Percentiles rank a stretch among this genome's conserved stretches.
phyloP scores from a whole-genome alignment of 2,113 vertebrate genomes.

The Zingel zingel region DNA sequence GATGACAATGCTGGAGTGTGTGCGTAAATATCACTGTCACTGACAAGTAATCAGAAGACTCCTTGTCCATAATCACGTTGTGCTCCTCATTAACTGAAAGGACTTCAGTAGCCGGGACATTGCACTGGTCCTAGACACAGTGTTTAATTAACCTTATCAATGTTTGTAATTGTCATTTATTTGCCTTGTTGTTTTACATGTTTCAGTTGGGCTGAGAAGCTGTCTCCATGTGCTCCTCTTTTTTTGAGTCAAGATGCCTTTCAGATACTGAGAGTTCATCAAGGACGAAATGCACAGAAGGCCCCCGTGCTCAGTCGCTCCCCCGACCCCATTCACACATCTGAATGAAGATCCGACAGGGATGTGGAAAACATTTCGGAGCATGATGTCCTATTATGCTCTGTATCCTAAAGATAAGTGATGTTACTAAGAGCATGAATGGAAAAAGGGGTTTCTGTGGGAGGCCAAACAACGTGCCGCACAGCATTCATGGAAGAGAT shows the following conservation, averaged over 20 bases:
- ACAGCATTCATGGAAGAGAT: constrained; percentile 50
- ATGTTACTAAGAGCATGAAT: constrained; percentile 61
- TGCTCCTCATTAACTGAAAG: constrained; percentile 76
- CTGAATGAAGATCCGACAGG: constrained; percentile 59
- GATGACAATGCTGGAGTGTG: constrained; percentile 50
- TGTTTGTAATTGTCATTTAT: constrained; percentile 75
- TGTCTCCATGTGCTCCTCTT: constrained; percentile 31
- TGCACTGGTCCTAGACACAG: constrained; percentile 59
- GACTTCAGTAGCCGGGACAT: constrained; percentile 71
- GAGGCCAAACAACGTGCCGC: constrained; percentile 42
- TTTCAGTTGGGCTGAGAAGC: constrained; percentile 56
- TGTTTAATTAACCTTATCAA: constrained; percentile 77
- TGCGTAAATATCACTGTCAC: constrained; percentile 39
- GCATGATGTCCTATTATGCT: constrained; percentile 49
- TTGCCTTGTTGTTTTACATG: constrained; percentile 77
- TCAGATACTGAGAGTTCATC: constrained; percentile 36
- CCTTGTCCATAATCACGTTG: constrained; percentile 69
- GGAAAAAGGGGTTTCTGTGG: constrained; percentile 45
- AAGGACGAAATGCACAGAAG: constrained; percentile 48
- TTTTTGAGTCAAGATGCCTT: constrained; percentile 51
- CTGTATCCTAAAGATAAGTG: constrained; percentile 53
- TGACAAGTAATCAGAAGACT: constrained; percentile 65
- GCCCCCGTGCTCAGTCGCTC: constrained; percentile 30
- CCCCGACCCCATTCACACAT: constrained; percentile 49
- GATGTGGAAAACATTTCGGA: constrained; percentile 67